Base-by-base conservation (phyloP, 2,888 invertebrate species). In the Phyllotreta cruciferae region DNA sequence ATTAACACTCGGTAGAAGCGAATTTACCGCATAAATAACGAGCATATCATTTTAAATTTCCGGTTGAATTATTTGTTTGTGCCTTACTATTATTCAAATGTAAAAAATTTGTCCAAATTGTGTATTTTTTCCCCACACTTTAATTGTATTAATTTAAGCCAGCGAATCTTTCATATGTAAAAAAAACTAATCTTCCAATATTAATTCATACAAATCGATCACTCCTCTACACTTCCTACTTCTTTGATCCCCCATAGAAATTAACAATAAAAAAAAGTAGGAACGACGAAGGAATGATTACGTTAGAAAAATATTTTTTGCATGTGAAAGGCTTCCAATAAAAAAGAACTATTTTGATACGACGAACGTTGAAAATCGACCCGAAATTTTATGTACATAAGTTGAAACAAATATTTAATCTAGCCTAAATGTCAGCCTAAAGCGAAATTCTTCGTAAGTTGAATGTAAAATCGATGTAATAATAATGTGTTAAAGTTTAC, bases 341-440 rank as follows among this genome's bases (percentile, higher is more conserved):
- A n/a, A n/a, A n/a, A 24, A 24, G n/a, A 24, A 24, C 24, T 24
- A 24, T 24, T 24, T 24, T 50, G 35, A 6, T 42, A 52, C 39
- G 24, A 52, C 39, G 24, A 24, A 24, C 24, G 24, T 24, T 24
- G 24, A 24, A 24, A 24, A 24, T 24, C 24, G 24, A 24, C 24
- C 24, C 24, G 24, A 24, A 24, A 24, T 24, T 3, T 24, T 24
- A 54, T 54, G 34, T 56, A 56, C 38, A 49, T 47, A 47, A 49
- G 47, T 57, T 6, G 38, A 14, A 50, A 47, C 58, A 62, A n/a
- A 52, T 52, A 52, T 66, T 24, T 13, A 56, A 61, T 64, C 66
- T 68, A 70, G 70, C 71, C 69, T 71, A 71, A 61, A 63, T 70
- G 63, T 68, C 67, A 68, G 69, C 69, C 71, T 70, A 71, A 67